Conservation (phyloP, 2,888 invertebrate species). For the Ommatoiulus sabulosus region DNA sequence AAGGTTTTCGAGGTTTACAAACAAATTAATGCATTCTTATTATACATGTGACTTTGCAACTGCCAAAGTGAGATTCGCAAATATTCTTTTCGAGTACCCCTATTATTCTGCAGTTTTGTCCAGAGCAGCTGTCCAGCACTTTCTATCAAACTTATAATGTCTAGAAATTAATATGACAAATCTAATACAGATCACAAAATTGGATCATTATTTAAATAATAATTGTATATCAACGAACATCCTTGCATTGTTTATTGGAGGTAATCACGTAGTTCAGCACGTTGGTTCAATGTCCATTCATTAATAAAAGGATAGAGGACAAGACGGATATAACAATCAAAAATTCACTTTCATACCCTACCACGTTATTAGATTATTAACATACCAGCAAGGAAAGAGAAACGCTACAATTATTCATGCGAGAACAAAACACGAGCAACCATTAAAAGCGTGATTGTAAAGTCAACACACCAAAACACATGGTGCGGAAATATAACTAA, state of each 20-base stretch:
- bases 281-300: slow-evolving; percentile 5
- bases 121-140: background rate
- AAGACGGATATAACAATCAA: slow-evolving; percentile 23
- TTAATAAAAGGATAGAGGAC: background rate
- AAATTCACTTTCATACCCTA: background rate
- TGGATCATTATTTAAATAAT: background rate
- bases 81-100: too few species aligned
- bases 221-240: background rate
- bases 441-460: background rate
- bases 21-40: too few species aligned
- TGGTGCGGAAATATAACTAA: background rate
- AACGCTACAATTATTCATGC: background rate
- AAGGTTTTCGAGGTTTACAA: too few species aligned
- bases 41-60: too few species aligned
- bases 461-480: background rate
- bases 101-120: background rate
- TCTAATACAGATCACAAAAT: background rate
- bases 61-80: too few species aligned
- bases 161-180: background rate
- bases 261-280: background rate
- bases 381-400: slow-evolving; percentile 28
- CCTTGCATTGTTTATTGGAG: slow-evolving; percentile 17
- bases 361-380: background rate
- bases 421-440: background rate
- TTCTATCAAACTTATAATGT: background rate